phyloP scores from a whole-genome alignment of 1,140 invertebrate genomes.

The Zaprionus lachaisei region DNA sequence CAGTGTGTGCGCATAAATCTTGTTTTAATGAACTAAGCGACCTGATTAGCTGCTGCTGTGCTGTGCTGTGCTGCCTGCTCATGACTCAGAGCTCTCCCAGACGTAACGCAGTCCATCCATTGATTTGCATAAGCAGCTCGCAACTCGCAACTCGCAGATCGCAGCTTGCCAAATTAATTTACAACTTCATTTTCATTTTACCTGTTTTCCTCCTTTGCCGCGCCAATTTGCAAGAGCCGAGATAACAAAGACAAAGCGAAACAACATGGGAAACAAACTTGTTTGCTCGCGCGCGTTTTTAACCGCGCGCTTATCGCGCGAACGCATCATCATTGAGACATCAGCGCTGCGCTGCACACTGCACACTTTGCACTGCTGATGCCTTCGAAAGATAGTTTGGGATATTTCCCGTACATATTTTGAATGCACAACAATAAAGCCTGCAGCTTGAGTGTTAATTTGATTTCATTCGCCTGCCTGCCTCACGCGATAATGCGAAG shows the following conservation, averaged over 20 bases:
- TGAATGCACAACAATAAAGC: slow-evolving; percentile 11
- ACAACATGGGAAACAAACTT: slow-evolving; percentile 21
- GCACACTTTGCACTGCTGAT: slow-evolving; percentile 27
- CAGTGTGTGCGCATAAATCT: slow-evolving; percentile 65
- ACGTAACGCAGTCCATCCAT: background rate
- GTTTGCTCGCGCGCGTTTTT: slow-evolving; percentile 42
- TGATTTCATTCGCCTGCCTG: slow-evolving; percentile 56
- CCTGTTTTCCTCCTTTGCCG: slow-evolving; percentile 17
- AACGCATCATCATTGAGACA: slow-evolving; percentile 61
- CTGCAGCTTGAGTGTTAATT: slow-evolving; percentile 67
- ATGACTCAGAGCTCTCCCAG: slow-evolving; percentile 50
- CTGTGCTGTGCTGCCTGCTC: background rate
- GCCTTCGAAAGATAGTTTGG: slow-evolving; percentile 49
- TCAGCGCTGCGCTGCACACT: slow-evolving; percentile 18
- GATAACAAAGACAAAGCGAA: slow-evolving; percentile 50
- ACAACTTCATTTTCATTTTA: slow-evolving; percentile 67
- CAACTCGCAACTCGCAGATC: slow-evolving; percentile 2
- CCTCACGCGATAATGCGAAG: slow-evolving; percentile 60
- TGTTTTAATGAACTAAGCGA: slow-evolving; percentile 71
- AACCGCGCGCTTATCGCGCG: slow-evolving; percentile 43
- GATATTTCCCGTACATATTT: slow-evolving; percentile 45
- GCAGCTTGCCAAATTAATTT: slow-evolving; percentile 63
- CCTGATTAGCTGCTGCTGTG: slow-evolving; percentile 57
- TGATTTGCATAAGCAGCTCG: slow-evolving; percentile 61
- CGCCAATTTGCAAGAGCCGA: slow-evolving; percentile 51